Percentiles rank a stretch among this genome's conserved stretches.
phyloP scores from a whole-genome alignment of 2,113 vertebrate species.

The Pithys albifrons region DNA sequence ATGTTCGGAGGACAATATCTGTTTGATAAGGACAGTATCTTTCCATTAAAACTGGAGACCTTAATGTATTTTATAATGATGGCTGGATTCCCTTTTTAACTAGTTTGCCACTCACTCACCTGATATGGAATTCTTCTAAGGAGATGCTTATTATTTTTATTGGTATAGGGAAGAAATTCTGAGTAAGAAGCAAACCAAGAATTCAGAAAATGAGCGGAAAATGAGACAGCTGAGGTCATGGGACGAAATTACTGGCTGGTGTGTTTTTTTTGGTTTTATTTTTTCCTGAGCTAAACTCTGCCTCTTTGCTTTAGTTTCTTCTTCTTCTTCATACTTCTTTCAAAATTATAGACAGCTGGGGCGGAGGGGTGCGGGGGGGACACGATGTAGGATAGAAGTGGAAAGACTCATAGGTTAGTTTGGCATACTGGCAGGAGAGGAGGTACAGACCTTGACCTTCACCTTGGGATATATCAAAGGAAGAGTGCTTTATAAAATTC shows the following conservation, averaged over 20 bases:
- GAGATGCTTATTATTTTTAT: not conserved
- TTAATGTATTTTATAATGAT: not conserved
- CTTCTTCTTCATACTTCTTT: not conserved
- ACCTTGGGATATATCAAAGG: not conserved
- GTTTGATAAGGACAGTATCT: not conserved
- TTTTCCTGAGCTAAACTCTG: not conserved
- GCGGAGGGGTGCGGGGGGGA: too few relatives aligned
- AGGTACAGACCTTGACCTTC: not conserved
- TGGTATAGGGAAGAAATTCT: not conserved
- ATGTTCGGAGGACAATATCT: not conserved
- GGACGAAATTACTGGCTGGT: not conserved
- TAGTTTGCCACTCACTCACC: not conserved
- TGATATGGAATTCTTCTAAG: not conserved
- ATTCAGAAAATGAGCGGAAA: not conserved
- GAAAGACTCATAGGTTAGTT: not conserved
- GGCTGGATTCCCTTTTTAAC: not conserved
- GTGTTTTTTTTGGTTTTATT: not conserved
- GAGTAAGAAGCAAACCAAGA: not conserved
- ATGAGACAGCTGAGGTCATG: not conserved
- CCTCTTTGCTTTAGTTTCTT: not conserved
- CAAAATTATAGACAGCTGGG: not conserved
- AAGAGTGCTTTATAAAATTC: not conserved
- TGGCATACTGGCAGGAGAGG: not conserved
- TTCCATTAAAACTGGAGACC: not conserved
- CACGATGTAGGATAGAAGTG: not conserved